Conservation (phyloP, 1,140 invertebrate species). For the Lordiphosa clarofinis region DNA sequence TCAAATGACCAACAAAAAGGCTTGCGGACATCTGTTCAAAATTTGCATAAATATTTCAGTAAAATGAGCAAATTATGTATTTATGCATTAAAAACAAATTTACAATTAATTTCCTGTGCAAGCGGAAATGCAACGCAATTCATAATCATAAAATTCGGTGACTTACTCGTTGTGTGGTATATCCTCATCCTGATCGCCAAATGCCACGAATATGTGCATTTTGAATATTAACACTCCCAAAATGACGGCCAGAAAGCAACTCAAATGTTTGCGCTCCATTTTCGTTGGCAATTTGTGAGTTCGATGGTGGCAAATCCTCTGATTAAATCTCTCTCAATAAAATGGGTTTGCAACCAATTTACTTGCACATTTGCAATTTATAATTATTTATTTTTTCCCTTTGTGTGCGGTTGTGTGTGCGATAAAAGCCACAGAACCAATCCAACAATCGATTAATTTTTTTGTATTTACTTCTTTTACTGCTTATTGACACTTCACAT, state of each 20-base stretch:
- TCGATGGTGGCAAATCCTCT: slow-evolving; percentile 8
- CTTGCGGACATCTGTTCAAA: slow-evolving; percentile 10
- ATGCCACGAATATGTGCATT: slow-evolving; percentile 66
- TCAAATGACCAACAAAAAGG: too few relatives aligned
- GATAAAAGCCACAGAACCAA: slow-evolving; percentile 41
- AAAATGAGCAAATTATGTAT: too few relatives aligned
- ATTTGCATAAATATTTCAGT: slow-evolving; percentile 28
- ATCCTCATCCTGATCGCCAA: slow-evolving; percentile 88
- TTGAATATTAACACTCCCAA: slow-evolving; percentile 68
- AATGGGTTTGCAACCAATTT: slow-evolving; percentile 38
- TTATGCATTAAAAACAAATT: too few relatives aligned
- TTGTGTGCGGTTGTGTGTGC: slow-evolving; percentile 8
- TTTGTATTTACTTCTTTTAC: slow-evolving; percentile 28
- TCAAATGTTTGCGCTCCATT: slow-evolving; percentile 69
- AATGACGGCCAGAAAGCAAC: slow-evolving; percentile 61
- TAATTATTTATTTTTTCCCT: slow-evolving; percentile 19
- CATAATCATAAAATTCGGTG: slow-evolving; percentile 33
- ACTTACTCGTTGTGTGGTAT: slow-evolving; percentile 92
- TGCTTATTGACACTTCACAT: slow-evolving; percentile 40
- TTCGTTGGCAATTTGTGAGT: slow-evolving; percentile 17
- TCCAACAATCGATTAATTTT: slow-evolving; percentile 39
- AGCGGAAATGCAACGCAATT: slow-evolving; percentile 45
- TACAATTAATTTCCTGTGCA: slow-evolving; percentile 62
- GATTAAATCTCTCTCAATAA: slow-evolving; percentile 44
- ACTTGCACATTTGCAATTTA: slow-evolving; percentile 28